These are phyloP conservation scores for Tortricodes alternella DNA, from an alignment of 2,888 invertebrate genomes.

Conservation along the genomic window DNA sequence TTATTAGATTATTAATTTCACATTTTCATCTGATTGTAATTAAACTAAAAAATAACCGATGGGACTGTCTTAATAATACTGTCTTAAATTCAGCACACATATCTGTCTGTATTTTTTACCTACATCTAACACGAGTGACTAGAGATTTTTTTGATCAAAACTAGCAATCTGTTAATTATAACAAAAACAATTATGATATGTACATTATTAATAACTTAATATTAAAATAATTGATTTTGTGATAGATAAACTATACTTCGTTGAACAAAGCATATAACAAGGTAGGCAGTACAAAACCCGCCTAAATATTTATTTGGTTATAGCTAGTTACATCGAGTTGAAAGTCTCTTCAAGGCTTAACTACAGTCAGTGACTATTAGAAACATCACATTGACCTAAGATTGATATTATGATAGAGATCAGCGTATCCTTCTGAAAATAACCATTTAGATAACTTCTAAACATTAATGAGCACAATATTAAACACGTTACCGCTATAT, in stretches of 20 bases:
- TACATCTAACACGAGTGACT: constrained; percentile 22
- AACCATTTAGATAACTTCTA: constrained; percentile 46
- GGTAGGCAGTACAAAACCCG: no score
- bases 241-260: constrained; percentile 1
- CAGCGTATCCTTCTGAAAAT: constrained; percentile 47
- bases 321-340: not conserved
- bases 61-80: constrained; percentile 20
- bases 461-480: constrained; percentile 66
- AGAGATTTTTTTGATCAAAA: constrained; percentile 14
- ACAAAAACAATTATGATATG: constrained; percentile 21
- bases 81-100: constrained; percentile 18
- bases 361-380: not conserved
- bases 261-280: constrained; percentile 9
- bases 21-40: not conserved
- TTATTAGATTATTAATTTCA: not conserved
- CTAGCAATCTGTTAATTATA: constrained; percentile 8
- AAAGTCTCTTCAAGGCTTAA: constrained; percentile 25
- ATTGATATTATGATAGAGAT: constrained; percentile 37
- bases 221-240: not conserved
- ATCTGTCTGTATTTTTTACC: constrained; percentile 6
- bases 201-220: constrained; percentile 11
- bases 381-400: constrained; percentile 28
- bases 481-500: constrained; percentile 43
- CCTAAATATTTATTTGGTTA: no score
- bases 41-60: constrained; percentile 9